A percentile compares a stretch with the other conserved stretches of the same genome.
phyloP scores from a whole-genome alignment of 1,140 invertebrate genomes.

The Ectropis grisescens region DNA sequence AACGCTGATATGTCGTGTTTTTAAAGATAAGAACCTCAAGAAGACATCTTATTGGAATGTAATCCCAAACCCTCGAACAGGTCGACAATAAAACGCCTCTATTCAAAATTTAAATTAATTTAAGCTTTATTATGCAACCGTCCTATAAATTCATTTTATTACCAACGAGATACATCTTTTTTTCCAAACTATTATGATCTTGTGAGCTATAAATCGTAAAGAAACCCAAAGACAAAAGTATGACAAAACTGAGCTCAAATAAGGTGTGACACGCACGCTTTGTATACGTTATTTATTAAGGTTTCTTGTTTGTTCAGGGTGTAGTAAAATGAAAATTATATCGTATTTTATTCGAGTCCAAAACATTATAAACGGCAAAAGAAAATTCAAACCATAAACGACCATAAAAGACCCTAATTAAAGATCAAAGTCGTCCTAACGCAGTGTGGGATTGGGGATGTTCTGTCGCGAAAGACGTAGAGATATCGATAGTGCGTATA shows the following conservation, averaged over 20 bases:
- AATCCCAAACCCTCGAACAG: too few relatives aligned
- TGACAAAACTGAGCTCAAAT: constrained; percentile 53
- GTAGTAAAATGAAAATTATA: constrained; percentile 62
- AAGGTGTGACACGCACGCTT: constrained; percentile 53
- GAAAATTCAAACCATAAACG: constrained; percentile 2
- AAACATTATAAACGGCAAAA: constrained; percentile 2
- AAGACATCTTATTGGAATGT: too few relatives aligned
- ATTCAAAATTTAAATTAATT: too few relatives aligned
- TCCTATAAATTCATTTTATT: neutral
- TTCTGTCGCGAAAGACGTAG: constrained; percentile 8
- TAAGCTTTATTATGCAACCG: too few relatives aligned
- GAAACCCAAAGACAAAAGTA: constrained; percentile 18
- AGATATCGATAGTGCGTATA: constrained; percentile 52
- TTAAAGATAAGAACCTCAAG: too few relatives aligned
- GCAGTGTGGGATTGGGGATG: constrained; percentile 16
- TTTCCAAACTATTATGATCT: too few relatives aligned
- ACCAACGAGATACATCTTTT: too few relatives aligned
- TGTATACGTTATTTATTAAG: constrained; percentile 58
- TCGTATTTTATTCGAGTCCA: constrained; percentile 13
- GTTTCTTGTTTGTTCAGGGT: constrained; percentile 42
- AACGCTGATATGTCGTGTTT: too few relatives aligned
- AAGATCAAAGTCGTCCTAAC: too few relatives aligned
- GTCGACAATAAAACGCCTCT: too few relatives aligned
- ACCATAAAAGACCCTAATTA: constrained; percentile 3
- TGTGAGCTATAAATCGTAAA: constrained; percentile 31